Percentiles rank a stretch among this genome's conserved stretches.
These are phyloP conservation scores for Casuarius casuarius DNA, from an alignment of 2,113 vertebrate genomes.

Conservation along the genomic window DNA sequence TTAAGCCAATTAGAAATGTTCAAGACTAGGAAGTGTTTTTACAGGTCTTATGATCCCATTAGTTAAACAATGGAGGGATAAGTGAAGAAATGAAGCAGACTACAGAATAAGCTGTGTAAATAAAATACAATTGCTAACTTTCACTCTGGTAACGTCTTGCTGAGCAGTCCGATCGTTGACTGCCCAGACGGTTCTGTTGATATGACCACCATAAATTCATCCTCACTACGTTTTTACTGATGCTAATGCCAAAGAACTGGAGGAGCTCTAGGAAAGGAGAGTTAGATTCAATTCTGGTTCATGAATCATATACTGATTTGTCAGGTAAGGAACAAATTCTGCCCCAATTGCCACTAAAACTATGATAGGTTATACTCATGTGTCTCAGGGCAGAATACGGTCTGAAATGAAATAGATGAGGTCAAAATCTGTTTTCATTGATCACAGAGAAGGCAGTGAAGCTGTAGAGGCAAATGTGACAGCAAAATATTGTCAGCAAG, in stretches of 20 bases:
- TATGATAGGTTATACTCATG: constrained; percentile 48
- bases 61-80: constrained; percentile 41
- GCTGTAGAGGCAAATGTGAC: constrained; percentile 64
- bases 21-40: constrained; percentile 27
- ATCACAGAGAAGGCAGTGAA: constrained; percentile 64
- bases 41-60: constrained; percentile 41
- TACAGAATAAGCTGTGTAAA: neutral
- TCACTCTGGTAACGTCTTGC: constrained; percentile 19
- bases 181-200: constrained; percentile 37
- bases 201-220: constrained; percentile 51
- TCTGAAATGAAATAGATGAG: constrained; percentile 69
- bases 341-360: constrained; percentile 66
- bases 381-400: constrained; percentile 56
- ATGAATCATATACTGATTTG: constrained; percentile 69
- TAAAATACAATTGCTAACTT: constrained; percentile 47
- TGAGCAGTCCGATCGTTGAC: constrained; percentile 45
- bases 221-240: constrained; percentile 33
- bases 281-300: constrained; percentile 51
- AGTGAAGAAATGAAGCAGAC: constrained; percentile 27
- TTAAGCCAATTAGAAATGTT: constrained; percentile 56
- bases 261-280: constrained; percentile 42
- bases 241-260: constrained; percentile 29
- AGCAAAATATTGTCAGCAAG: constrained; percentile 61
- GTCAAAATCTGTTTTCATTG: constrained; percentile 71
- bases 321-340: constrained; percentile 72